Percentiles rank a stretch among this genome's conserved stretches.
Evolutionary conservation across 2,888 invertebrate genomes (phyloP).

Genomic region (Sacculina carcini): DNA sequence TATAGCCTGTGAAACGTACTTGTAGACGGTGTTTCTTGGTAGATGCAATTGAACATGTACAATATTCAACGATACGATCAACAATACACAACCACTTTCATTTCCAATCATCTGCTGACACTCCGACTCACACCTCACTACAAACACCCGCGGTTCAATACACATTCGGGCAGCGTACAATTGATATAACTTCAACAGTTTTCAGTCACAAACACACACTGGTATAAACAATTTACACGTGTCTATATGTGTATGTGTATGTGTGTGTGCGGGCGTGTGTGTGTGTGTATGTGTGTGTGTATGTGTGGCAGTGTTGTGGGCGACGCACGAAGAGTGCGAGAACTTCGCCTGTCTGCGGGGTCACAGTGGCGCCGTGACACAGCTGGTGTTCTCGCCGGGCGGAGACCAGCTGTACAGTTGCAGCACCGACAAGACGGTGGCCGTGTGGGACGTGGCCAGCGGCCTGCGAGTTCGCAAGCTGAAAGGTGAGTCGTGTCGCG

Average conservation of each 20-base stretch:
- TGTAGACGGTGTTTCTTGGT: no score
- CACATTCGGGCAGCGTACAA: no score
- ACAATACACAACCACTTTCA: conserved; percentile 3
- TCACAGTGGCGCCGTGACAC: conserved; percentile 84
- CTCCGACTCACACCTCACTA: background rate
- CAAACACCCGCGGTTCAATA: background rate
- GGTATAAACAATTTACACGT: no score
- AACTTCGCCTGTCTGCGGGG: conserved; percentile 79
- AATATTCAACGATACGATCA: no score
- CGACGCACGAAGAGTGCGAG: conserved; percentile 90
- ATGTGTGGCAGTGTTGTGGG: conserved; percentile 41
- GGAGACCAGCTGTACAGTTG: conserved; percentile 65
- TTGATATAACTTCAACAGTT: background rate
- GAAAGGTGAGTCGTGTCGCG: conserved; percentile 32
- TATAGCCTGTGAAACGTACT: no score
- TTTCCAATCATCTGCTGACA: background rate
- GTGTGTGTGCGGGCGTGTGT: no score
- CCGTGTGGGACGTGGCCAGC: conserved; percentile 80
- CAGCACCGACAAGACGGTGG: conserved; percentile 79
- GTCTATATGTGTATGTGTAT: no score
- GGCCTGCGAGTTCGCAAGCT: conserved; percentile 66
- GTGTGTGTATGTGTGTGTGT: no score
- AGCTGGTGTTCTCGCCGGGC: conserved; percentile 57
- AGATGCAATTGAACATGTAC: no score
- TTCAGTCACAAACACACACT: background rate